These are phyloP conservation scores for Chunga burmeisteri DNA, from an alignment of 2,113 vertebrate genomes.

Conservation along the genomic window DNA sequence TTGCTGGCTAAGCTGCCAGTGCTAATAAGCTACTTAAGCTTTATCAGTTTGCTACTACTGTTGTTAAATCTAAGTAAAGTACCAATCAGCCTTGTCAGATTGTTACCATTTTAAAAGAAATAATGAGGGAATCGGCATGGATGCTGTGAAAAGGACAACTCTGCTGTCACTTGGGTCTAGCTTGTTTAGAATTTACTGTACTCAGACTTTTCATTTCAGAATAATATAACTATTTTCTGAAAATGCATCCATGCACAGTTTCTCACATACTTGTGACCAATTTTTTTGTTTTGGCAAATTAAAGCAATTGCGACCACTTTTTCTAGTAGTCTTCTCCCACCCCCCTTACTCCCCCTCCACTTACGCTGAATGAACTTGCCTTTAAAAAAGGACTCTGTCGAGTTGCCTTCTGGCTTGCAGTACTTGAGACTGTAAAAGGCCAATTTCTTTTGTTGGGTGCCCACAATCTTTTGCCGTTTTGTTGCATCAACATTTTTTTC, in stretches of 20 bases:
- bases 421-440: not conserved
- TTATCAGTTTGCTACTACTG: slow-evolving; percentile 1
- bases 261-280: not conserved
- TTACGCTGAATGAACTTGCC: not conserved
- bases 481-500: not conserved
- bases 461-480: not conserved
- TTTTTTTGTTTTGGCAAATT: not conserved
- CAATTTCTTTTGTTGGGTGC: not conserved
- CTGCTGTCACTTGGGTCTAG: not conserved
- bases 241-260: not conserved
- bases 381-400: not conserved
- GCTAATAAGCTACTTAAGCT: not conserved
- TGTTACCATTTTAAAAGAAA: not conserved
- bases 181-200: not conserved
- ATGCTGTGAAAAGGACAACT: not conserved
- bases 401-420: not conserved
- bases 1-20: not conserved
- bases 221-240: not conserved
- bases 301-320: not conserved
- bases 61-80: not conserved
- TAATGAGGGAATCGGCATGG: not conserved
- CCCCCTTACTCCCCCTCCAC: not conserved
- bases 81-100: not conserved
- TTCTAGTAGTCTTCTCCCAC: not conserved
- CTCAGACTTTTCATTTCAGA: not conserved